A percentile compares a stretch with the other conserved stretches of the same genome.
Evolutionary conservation across 2,113 vertebrate species (phyloP).

Genomic region (Zosterops lateralis): DNA sequence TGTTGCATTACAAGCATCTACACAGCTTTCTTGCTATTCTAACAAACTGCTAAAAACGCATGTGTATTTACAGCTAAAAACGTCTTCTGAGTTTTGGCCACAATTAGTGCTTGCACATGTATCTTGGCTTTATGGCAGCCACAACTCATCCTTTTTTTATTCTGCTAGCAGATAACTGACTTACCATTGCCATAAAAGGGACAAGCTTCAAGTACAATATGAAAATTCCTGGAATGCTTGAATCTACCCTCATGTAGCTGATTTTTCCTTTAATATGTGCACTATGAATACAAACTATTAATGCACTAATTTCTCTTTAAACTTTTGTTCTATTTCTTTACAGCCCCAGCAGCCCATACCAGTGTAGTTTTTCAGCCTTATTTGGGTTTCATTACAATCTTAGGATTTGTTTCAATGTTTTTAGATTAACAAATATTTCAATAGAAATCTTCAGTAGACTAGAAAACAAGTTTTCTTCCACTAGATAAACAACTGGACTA

Average conservation of each 20-base stretch:
- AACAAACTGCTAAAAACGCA: not conserved
- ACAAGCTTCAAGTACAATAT: slow-evolving; percentile 24
- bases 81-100: not conserved
- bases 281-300: slow-evolving; percentile 14
- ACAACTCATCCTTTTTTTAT: slow-evolving; percentile 13
- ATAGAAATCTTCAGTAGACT: slow-evolving; percentile 30
- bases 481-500: slow-evolving; percentile 25
- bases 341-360: not conserved
- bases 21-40: not conserved
- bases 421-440: slow-evolving; percentile 10
- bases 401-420: slow-evolving; percentile 5
- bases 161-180: slow-evolving; percentile 43
- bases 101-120: not conserved
- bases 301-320: slow-evolving; percentile 8
- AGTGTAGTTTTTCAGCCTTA: slow-evolving; percentile 46
- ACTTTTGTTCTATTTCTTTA: not conserved
- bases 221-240: slow-evolving; percentile 60
- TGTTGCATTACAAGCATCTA: not conserved
- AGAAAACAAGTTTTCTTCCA: slow-evolving; percentile 40
- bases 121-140: not conserved
- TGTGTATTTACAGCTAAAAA: not conserved
- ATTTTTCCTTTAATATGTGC: slow-evolving; percentile 24
- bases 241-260: slow-evolving; percentile 21
- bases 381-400: slow-evolving; percentile 28
- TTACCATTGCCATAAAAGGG: slow-evolving; percentile 65